phyloP scores from a whole-genome alignment of 2,113 vertebrate species.

The Elephantulus edwardii region DNA sequence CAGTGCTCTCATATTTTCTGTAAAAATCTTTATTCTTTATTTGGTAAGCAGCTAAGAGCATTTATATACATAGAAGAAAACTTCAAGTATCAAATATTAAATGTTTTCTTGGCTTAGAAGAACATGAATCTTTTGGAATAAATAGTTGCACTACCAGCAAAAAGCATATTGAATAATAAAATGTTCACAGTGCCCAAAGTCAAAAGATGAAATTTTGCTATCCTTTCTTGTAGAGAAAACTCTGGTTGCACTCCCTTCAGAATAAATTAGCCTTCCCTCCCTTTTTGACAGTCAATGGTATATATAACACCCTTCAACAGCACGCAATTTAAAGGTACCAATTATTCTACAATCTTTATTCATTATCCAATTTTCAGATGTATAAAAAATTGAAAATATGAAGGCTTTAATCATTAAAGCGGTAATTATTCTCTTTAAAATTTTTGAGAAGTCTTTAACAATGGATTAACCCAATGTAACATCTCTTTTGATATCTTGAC shows the following conservation, averaged over 20 bases:
- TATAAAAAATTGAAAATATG: background rate
- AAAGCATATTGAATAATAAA: slow-evolving; percentile 82
- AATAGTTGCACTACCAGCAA: slow-evolving; percentile 78
- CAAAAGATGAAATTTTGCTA: background rate
- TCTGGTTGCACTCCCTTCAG: background rate
- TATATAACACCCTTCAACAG: background rate
- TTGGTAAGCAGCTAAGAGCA: slow-evolving; percentile 73
- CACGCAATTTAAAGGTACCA: background rate
- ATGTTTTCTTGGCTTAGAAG: slow-evolving; percentile 75
- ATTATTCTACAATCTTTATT: background rate
- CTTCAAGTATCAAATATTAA: slow-evolving; percentile 79
- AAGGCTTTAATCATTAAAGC: background rate
- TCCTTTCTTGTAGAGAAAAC: background rate
- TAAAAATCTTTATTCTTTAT: slow-evolving; percentile 66
- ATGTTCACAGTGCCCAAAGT: slow-evolving; percentile 60
- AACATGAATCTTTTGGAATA: slow-evolving; percentile 77
- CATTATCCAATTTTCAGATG: background rate
- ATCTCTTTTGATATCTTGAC: too few relatives aligned
- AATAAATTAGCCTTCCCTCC: background rate
- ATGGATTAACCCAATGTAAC: background rate
- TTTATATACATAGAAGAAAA: slow-evolving; percentile 74
- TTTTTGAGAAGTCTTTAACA: background rate
- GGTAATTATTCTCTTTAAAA: background rate
- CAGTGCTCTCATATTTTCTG: slow-evolving; percentile 47
- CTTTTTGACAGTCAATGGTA: background rate